A percentile compares a stretch with the other conserved stretches of the same genome.
Conservation (phyloP, 1,140 invertebrate genomes). For the Drosophila ohnishii region DNA sequence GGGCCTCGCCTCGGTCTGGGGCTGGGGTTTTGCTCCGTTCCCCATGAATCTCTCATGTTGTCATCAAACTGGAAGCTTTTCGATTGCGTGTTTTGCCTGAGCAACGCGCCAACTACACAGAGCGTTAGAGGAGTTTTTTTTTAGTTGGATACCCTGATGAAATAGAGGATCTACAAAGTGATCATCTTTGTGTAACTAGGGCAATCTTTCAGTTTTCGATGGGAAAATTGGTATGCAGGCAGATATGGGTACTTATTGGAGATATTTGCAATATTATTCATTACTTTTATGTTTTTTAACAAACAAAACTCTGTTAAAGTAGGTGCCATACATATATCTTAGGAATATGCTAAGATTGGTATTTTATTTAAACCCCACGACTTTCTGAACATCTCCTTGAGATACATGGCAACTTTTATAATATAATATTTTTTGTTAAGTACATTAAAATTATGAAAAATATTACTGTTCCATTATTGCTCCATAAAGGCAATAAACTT, state of each 20-base stretch:
- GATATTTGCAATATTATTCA: neutral
- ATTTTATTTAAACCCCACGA: no score
- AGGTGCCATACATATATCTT: no score
- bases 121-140: slow-evolving; percentile 27
- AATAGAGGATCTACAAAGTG: slow-evolving; percentile 7
- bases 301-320: neutral
- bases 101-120: slow-evolving; percentile 18
- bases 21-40: neutral
- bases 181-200: neutral
- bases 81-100: slow-evolving; percentile 19
- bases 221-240: slow-evolving; percentile 2
- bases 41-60: slow-evolving; percentile 31
- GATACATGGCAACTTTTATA: no score
- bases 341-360: no score
- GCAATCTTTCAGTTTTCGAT: neutral
- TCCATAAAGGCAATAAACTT: neutral
- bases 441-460: no score
- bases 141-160: slow-evolving; percentile 32
- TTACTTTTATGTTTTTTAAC: neutral
- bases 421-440: no score
- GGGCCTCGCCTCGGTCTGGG: neutral
- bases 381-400: no score
- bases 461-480: no score
- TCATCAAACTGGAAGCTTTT: slow-evolving; percentile 37
- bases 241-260: neutral